A percentile compares a stretch with the other conserved stretches of the same genome.
Evolutionary conservation across 2,113 vertebrate genomes (phyloP).

Genomic region (Alosa alosa): DNA sequence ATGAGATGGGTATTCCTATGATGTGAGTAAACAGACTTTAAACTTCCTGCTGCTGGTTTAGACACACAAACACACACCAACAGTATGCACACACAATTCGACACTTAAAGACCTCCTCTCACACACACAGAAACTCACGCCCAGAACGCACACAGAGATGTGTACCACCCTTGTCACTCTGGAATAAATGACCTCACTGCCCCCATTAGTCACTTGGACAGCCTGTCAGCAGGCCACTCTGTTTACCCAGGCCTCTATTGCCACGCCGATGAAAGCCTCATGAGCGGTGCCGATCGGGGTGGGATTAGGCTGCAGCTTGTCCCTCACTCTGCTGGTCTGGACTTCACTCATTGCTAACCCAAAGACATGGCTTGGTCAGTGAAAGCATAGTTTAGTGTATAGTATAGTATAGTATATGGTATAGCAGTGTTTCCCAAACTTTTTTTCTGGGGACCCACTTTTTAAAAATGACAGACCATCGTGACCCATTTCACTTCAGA

Average conservation of each 20-base stretch:
- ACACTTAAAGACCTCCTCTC: too few relatives aligned
- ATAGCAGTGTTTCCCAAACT: too few relatives aligned
- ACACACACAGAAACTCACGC: background rate
- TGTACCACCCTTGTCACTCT: conserved; percentile 33
- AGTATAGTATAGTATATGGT: too few relatives aligned
- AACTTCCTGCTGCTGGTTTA: background rate
- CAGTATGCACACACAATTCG: background rate
- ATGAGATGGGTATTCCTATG: background rate
- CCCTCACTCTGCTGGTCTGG: background rate
- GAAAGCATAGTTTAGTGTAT: too few relatives aligned
- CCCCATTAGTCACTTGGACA: conserved; percentile 43
- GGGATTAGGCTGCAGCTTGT: background rate
- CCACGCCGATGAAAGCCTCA: conserved; percentile 29
- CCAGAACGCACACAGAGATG: background rate
- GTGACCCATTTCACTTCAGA: too few relatives aligned
- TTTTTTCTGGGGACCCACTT: too few relatives aligned
- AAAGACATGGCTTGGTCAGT: background rate
- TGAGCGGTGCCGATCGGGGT: background rate
- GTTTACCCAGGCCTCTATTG: conserved; percentile 27
- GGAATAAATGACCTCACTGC: conserved; percentile 51
- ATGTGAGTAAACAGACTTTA: background rate
- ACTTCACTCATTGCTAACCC: background rate
- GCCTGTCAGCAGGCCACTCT: conserved; percentile 31
- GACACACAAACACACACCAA: background rate
- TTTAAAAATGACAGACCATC: too few relatives aligned